Evolutionary conservation across 1,140 invertebrate genomes (phyloP).

Genomic region (Aphaenogaster rudis): DNA sequence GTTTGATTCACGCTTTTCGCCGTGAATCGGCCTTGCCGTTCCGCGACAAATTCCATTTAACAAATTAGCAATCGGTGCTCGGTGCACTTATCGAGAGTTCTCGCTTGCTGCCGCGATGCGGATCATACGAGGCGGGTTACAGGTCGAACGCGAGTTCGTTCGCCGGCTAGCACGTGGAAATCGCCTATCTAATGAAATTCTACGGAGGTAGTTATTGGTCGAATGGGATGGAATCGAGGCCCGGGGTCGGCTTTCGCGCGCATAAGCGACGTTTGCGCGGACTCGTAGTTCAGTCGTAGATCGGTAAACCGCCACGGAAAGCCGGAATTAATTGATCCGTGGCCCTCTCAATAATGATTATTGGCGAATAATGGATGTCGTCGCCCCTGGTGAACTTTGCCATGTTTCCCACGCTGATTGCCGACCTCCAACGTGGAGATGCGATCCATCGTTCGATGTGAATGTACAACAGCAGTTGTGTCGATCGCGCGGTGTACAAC

Average conservation of each 20-base stretch:
- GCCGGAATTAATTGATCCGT: slow-evolving; percentile 61
- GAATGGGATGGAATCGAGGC: slow-evolving; percentile 34
- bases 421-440: background rate
- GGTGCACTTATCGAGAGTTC: background rate
- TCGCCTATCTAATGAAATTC: slow-evolving; percentile 69
- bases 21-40: background rate
- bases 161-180: slow-evolving; percentile 35
- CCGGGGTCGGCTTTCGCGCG: background rate
- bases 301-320: slow-evolving; percentile 49
- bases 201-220: slow-evolving; percentile 57
- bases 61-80: background rate
- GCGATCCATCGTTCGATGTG: slow-evolving; percentile 2
- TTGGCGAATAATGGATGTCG: slow-evolving; percentile 17
- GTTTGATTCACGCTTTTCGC: background rate
- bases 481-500: background rate
- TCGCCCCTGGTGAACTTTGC: background rate
- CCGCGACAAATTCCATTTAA: slow-evolving; percentile 10
- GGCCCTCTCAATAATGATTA: slow-evolving; percentile 52
- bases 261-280: slow-evolving; percentile 48
- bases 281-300: slow-evolving; percentile 31
- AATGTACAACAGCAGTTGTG: background rate
- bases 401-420: slow-evolving; percentile 34
- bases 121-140: slow-evolving; percentile 12
- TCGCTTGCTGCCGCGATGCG: no score
- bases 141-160: slow-evolving; percentile 54